A percentile compares a stretch with the other conserved stretches of the same genome.
Evolutionary conservation across 2,113 vertebrate genomes (phyloP).

Genomic region (Rhabdomys dilectus): DNA sequence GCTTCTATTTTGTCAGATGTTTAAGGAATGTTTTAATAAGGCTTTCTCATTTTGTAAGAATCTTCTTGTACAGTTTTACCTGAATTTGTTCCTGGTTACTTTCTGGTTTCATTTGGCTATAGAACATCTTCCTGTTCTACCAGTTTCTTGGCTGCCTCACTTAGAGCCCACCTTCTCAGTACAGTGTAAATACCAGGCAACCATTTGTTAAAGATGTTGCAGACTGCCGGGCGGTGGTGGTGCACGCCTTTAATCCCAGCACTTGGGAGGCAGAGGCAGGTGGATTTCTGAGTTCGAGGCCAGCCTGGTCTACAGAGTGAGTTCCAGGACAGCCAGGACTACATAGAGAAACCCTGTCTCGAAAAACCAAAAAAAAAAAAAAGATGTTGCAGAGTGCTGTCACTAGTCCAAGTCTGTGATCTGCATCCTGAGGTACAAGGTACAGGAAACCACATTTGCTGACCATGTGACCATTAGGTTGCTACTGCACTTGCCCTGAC

Average conservation of each 20-base stretch:
- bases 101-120: neutral
- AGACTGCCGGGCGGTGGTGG: too few species aligned
- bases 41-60: neutral
- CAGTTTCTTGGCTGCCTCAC: neutral
- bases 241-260: too few species aligned
- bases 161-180: neutral
- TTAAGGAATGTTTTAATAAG: neutral
- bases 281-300: too few species aligned
- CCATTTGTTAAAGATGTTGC: neutral
- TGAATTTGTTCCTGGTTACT: neutral
- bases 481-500: neutral
- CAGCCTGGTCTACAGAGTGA: too few species aligned
- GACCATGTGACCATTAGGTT: neutral
- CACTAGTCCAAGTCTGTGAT: neutral
- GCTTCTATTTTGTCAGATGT: neutral
- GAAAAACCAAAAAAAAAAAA: too few species aligned
- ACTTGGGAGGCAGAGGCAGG: too few species aligned
- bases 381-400: neutral
- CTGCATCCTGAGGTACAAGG: neutral
- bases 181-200: neutral
- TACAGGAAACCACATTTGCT: neutral
- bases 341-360: too few species aligned
- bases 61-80: neutral
- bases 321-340: too few species aligned
- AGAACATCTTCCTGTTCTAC: neutral